Evolutionary conservation across 1,140 invertebrate species (phyloP), one percentile per base, ranked within the genome.

Genomic region (Subanguina moxae): DNA sequence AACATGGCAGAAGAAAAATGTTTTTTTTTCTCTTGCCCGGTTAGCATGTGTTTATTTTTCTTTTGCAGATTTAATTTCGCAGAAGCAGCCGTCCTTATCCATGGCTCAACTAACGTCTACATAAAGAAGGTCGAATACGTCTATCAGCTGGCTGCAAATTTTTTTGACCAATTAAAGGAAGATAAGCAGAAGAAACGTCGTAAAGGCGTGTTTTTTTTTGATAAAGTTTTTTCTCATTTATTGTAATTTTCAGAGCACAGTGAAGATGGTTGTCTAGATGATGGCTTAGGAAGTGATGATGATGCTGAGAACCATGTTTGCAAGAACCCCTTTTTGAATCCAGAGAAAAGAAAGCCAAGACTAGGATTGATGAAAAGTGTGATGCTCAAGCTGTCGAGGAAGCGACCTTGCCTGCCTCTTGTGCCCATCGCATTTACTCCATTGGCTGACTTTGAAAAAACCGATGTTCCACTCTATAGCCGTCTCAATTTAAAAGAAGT

Each of bases 11-110:
- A 0, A 59, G 65, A 28, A 67, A 67, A 67, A 17, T 67, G 65
- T 67, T 3, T 11, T 28, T 62, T 67, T 45, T 42, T 42, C 7
- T 21, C 7, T n/a, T 23, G 19, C 27, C 3, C 69, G 52, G 17
- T 61, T 32, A 38, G 3, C 32, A 38, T 11, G 3, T 3, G 11
- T 38, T 15, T 15, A 52, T n/a, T n/a, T n/a, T 21, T 25, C 57
- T 28, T 32, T 59, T 67, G 52, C 23, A 71, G 73, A 13, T 72
- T 75, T n/a, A 76, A 75, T 48, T 75, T 75, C 46, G 73, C 73
- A 1, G 73, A 75, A 52, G 73, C 73, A 0, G 73, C 74, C 1
- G 30, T 76, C 21, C 57, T 75, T 23, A 75, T 75, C 43, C 73
- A 75, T 30, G 73, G 73, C 19, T 66, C 73, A 17, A 70, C 73